These are phyloP conservation scores for Popillia japonica DNA, from an alignment of 1,140 invertebrate species.

Conservation along the genomic window DNA sequence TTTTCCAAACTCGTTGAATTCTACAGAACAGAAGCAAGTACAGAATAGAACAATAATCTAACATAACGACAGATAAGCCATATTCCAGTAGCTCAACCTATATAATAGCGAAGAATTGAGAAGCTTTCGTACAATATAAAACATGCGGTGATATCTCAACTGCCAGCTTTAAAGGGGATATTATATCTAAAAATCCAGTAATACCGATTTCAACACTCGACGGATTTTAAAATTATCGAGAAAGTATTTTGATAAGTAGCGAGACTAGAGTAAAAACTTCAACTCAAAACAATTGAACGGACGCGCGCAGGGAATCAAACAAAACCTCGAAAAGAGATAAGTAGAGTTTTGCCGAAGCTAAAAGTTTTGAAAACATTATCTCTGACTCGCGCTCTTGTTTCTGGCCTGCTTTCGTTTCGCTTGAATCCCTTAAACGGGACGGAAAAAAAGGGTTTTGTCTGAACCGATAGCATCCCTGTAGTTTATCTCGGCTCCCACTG, in stretches of 20 bases:
- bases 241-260: conserved; percentile 26
- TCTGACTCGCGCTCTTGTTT: background rate
- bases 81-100: too few species aligned
- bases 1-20: too few species aligned
- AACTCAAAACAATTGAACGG: conserved; percentile 12
- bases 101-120: background rate
- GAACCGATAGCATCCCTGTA: conserved; percentile 25
- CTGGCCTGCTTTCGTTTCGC: background rate
- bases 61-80: too few species aligned
- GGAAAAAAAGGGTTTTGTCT: conserved; percentile 27
- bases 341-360: background rate
- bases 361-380: conserved; percentile 31
- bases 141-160: background rate
- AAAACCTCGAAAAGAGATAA: conserved; percentile 32
- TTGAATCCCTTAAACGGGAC: conserved; percentile 11
- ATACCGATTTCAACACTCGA: background rate
- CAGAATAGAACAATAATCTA: too few species aligned
- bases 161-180: background rate
- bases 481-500: conserved; percentile 9
- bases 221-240: conserved; percentile 15
- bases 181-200: background rate
- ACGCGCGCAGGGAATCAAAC: background rate
- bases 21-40: too few species aligned
- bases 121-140: background rate
- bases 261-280: background rate